These are phyloP conservation scores for Drosophila melanocephala DNA, from an alignment of 2,888 invertebrate genomes.

Conservation along the genomic window DNA sequence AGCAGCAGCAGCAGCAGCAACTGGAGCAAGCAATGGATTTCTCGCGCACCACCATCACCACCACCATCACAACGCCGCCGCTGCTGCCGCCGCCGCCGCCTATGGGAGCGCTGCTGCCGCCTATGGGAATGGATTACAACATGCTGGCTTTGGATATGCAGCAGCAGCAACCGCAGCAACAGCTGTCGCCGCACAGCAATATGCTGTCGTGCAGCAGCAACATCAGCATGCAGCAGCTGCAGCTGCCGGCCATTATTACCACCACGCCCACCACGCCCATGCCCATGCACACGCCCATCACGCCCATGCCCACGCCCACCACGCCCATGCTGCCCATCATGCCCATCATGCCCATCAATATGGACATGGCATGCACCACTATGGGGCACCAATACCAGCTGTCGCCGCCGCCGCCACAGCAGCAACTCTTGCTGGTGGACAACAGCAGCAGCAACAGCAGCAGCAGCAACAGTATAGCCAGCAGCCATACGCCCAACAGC, in stretches of 20 bases:
- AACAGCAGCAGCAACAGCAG: constrained; percentile 35
- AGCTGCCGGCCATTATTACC: constrained; percentile 85
- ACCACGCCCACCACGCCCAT: constrained; percentile 80
- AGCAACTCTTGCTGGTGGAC: constrained; percentile 67
- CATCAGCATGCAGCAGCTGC: constrained; percentile 72
- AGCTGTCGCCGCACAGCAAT: constrained; percentile 76
- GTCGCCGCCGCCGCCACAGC: constrained; percentile 86
- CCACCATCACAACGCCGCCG: constrained; percentile 53
- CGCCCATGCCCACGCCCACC: constrained; percentile 71
- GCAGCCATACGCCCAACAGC: constrained; percentile 78
- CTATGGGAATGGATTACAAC: constrained; percentile 83
- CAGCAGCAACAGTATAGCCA: constrained; percentile 67
- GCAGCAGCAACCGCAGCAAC: constrained; percentile 78
- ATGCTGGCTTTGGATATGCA: constrained; percentile 85
- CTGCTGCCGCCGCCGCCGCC: constrained; percentile 80
- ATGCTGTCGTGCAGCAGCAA: constrained; percentile 72
- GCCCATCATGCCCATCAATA: constrained; percentile 59
- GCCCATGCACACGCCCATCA: constrained; percentile 55
- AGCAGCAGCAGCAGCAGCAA: constrained; percentile 67
- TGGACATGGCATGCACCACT: constrained; percentile 82
- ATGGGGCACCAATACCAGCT: constrained; percentile 80
- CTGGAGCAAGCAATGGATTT: constrained; percentile 78
- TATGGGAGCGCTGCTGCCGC: constrained; percentile 82
- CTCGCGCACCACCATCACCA: constrained; percentile 75
- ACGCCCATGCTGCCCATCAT: constrained; percentile 43